Evolutionary conservation across 1,140 invertebrate genomes (phyloP).

Genomic region (Ectropis grisescens): DNA sequence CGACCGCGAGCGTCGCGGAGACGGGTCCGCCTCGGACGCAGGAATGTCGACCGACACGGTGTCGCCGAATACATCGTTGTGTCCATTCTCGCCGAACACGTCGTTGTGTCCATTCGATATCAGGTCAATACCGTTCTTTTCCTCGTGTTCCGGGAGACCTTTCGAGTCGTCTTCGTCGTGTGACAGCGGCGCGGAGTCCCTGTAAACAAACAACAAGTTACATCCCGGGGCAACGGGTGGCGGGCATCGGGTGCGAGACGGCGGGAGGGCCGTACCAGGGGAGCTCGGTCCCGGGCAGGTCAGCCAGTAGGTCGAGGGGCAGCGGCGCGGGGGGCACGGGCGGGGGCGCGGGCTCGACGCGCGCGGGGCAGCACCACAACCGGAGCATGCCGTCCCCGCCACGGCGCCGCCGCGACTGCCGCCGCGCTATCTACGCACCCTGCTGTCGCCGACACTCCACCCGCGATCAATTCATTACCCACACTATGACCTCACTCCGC

Average conservation of each 20-base stretch:
- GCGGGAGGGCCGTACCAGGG: too few species aligned
- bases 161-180: conserved; percentile 16
- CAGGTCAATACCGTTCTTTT: conserved; percentile 10
- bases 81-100: conserved; percentile 3
- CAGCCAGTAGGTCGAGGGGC: conserved; percentile 47
- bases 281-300: conserved; percentile 44
- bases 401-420: conserved; percentile 55
- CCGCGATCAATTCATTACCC: too few species aligned
- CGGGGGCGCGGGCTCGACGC: conserved; percentile 25
- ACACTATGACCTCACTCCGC: conserved; percentile 1
- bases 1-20: conserved; percentile 27
- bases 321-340: too few species aligned
- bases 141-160: conserved; percentile 8
- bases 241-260: too few species aligned
- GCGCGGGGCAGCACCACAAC: conserved; percentile 39
- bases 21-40: conserved; percentile 10
- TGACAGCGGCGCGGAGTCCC: conserved; percentile 39
- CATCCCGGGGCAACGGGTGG: too few species aligned
- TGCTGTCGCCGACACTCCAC: conserved; percentile 24
- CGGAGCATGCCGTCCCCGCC: conserved; percentile 55
- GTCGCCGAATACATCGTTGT: conserved; percentile 7
- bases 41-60: conserved; percentile 11
- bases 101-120: conserved; percentile 3
- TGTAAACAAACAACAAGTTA: conserved; percentile 27
- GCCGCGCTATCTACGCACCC: conserved; percentile 17